Base-by-base conservation (phyloP, 2,113 vertebrate genomes). In the Vimba vimba region DNA sequence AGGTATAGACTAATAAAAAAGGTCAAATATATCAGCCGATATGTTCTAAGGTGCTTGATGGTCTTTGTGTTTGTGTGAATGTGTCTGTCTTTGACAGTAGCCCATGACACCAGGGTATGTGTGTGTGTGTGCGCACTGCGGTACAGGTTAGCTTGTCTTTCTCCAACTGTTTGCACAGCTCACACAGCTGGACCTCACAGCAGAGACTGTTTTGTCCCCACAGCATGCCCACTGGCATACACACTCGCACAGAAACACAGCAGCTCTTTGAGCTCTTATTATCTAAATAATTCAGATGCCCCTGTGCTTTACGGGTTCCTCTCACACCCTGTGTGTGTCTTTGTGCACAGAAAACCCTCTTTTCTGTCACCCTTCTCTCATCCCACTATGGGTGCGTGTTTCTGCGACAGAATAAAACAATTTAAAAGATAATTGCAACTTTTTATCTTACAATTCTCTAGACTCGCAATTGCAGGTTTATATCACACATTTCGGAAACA, bases 141-240 rank as follows among this genome's bases (percentile, higher is more conserved):
- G 60, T 81, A 64, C 79, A 36, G 77, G 76, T 79, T 79, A 33
- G 10, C 82, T 86, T 84, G 69, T 84, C 78, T 82, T 50, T 60
- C 82, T 81, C 88, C 78, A 36, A 82, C 79, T 71, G 83, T 84
- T 80, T 73, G 55, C 83, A 78, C 52, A 77, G 76, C 75, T 84
- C 82, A 83, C 88, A 25, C 88, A 85, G 88, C 86, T 87, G 88
- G 86, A 87, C 66, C 79, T 79, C 60, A 84, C 85, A 82, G 82
- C 57, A 75, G 66, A 23, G 36, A 45, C 55, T 74, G 43, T 86
- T 81, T 81, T 62, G 85, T 74, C 79, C 45, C 68, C 52, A 60
- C 85, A 86, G 79, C 78, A 64, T 33, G 84, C 30, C 17, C 76
- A 55, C 78, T 76, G 47, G 30, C 43, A 88, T 57, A 84, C 76